These are phyloP conservation scores for Brachionus angularis DNA, from an alignment of 1,140 invertebrate species.

Conservation along the genomic window DNA sequence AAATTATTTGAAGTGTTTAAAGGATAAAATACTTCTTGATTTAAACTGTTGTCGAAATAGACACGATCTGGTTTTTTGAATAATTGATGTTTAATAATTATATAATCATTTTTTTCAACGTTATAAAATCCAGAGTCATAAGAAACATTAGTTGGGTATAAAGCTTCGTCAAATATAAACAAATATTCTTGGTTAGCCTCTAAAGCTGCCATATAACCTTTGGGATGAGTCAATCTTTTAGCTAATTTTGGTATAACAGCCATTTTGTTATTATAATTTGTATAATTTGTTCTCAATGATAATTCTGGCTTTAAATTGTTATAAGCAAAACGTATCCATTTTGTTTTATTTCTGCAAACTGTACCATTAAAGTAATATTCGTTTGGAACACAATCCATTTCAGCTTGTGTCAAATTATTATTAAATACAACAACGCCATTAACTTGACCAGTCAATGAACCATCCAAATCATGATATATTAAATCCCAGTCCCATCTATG, in stretches of 20 bases:
- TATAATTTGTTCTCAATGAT: background rate
- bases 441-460: background rate
- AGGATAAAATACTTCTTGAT: conserved; percentile 12
- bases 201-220: conserved; percentile 7
- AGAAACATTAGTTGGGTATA: conserved; percentile 23
- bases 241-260: background rate
- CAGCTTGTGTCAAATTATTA: conserved; percentile 16
- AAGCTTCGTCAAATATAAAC: conserved; percentile 4
- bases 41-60: background rate
- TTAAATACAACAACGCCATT: conserved; percentile 21
- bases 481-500: conserved; percentile 42
- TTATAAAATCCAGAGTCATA: conserved; percentile 11
- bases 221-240: conserved; percentile 6
- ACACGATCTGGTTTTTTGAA: conserved; percentile 38
- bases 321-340: conserved; percentile 30
- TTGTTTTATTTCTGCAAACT: background rate
- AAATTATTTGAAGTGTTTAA: background rate
- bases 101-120: background rate
- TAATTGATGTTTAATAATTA: conserved; percentile 27
- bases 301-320: background rate
- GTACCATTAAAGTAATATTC: background rate
- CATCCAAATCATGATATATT: conserved; percentile 20
- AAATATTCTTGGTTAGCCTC: conserved; percentile 33
- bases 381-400: conserved; percentile 11
- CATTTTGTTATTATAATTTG: background rate